These are phyloP conservation scores for Petroica traversi DNA, from an alignment of 2,113 vertebrate genomes.

Conservation along the genomic window DNA sequence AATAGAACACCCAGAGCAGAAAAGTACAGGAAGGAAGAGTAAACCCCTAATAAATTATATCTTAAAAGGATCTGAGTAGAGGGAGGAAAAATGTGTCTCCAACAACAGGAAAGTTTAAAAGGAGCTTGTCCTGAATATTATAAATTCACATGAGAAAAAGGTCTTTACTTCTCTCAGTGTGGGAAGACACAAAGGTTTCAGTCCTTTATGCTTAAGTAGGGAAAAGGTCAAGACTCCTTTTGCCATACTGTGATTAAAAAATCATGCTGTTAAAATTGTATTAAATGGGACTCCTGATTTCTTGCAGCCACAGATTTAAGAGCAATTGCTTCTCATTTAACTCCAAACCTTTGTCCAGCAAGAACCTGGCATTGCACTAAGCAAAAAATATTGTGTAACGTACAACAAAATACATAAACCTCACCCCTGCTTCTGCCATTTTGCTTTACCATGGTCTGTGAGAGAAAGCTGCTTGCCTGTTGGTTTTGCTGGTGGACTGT, in stretches of 20 bases:
- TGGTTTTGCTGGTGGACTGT: background rate
- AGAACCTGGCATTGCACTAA: background rate
- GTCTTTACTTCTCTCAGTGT: background rate
- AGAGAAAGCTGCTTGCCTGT: background rate
- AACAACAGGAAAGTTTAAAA: background rate
- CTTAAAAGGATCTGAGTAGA: background rate
- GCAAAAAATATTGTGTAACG: background rate
- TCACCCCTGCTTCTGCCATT: accelerated
- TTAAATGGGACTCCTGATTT: background rate
- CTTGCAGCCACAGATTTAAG: background rate
- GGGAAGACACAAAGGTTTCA: background rate
- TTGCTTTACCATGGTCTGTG: background rate
- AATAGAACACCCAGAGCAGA: background rate
- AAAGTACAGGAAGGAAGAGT: slow-evolving; percentile 28
- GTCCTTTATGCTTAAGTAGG: background rate
- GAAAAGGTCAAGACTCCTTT: background rate
- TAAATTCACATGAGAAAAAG: background rate
- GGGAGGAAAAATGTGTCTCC: background rate
- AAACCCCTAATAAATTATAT: slow-evolving; percentile 10
- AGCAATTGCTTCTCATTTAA: background rate
- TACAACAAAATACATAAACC: background rate
- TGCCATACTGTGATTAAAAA: background rate
- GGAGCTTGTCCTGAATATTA: background rate
- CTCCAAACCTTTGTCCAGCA: background rate
- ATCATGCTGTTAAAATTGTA: background rate